phyloP scores from a whole-genome alignment of 2,113 vertebrate genomes.

The Ariopsis seemanni region DNA sequence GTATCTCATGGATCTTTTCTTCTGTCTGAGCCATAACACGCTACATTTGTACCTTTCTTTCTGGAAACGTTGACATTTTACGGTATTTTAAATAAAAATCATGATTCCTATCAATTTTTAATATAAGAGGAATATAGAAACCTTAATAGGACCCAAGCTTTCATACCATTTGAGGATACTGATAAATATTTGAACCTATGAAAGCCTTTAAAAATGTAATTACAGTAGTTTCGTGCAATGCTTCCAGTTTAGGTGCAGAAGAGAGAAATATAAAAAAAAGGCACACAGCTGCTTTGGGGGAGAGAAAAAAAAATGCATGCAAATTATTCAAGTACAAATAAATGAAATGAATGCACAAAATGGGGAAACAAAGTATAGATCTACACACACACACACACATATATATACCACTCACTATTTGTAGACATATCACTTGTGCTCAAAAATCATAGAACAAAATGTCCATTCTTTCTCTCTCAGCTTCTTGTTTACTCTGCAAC shows the following conservation, averaged over 20 bases:
- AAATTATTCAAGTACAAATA: background rate
- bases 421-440: constrained; percentile 15
- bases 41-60: background rate
- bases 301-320: background rate
- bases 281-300: background rate
- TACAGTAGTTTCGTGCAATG: background rate
- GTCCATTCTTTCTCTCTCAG: constrained; percentile 28
- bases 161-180: background rate
- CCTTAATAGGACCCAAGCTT: background rate
- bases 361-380: constrained; percentile 1
- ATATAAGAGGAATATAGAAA: background rate
- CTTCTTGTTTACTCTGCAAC: constrained; percentile 28
- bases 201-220: background rate
- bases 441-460: constrained; percentile 9
- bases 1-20: no score
- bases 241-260: background rate
- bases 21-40: background rate
- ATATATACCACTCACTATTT: constrained; percentile 4
- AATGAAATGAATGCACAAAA: constrained; percentile 23
- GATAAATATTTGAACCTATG: background rate
- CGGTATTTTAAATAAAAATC: background rate
- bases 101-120: background rate
- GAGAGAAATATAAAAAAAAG: background rate
- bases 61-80: no score
- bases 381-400: background rate